Evolutionary conservation across 2,888 invertebrate genomes (phyloP).

Genomic region (Fissipunctia ypsillon): DNA sequence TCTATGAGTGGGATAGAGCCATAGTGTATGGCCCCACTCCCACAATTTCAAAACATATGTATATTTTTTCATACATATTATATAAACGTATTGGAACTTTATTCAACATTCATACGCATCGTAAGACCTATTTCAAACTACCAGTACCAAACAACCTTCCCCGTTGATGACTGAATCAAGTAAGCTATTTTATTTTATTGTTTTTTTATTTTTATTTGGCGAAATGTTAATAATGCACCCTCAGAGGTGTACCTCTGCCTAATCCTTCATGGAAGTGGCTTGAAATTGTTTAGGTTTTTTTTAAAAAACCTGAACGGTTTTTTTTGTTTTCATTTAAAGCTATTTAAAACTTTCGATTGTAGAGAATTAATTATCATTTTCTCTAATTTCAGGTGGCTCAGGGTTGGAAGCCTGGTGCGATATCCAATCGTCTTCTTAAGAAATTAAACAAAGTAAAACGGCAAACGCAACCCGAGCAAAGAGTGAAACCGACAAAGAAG

Average conservation of each 20-base stretch:
- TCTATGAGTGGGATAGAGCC: no score
- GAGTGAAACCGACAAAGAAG: conserved; percentile 70
- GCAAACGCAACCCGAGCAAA: conserved; percentile 61
- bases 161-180: conserved; percentile 14
- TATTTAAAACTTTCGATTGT: background rate
- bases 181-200: conserved; percentile 40
- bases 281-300: conserved; percentile 2
- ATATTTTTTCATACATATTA: no score
- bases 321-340: background rate
- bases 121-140: background rate
- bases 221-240: background rate
- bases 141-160: background rate
- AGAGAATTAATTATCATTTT: background rate
- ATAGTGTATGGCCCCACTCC: no score
- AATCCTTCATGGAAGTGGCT: background rate
- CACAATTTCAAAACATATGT: no score
- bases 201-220: conserved; percentile 38
- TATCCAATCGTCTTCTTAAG: conserved; percentile 80
- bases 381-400: conserved; percentile 70
- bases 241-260: background rate
- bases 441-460: conserved; percentile 78
- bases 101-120: background rate
- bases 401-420: conserved; percentile 86
- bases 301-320: no score
- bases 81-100: background rate